Base-by-base conservation (phyloP, 2,888 invertebrate genomes). In the Nomada fabriciana region DNA sequence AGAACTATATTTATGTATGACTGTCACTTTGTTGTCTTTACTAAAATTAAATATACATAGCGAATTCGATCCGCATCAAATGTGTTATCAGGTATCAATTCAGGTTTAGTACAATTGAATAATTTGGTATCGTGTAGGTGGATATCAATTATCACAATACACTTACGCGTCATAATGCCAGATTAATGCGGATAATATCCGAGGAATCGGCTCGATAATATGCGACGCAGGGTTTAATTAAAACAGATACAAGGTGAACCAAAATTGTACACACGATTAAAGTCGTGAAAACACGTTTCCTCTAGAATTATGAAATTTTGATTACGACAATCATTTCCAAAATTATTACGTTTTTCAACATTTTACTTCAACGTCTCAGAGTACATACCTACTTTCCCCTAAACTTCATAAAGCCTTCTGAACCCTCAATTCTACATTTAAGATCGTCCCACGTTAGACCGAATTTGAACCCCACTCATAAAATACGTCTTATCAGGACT, bases 101-200 rank as follows among this genome's bases (percentile, higher is more conserved):
- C 43, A 42, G 18, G 18, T 42, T 76, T 59, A 67, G 65, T n/a
- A 15, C 36, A 20, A 59, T 52, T 43, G 20, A 50, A 53, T 29
- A 25, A 50, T 65, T 36, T n/a, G 25, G 11, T 23, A 23, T 4
- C 20, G 23, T 11, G 4, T 18, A 43, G n/a, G 2, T 65, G 52
- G 47, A 43, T 52, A 77, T 73, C 72, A 25, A 76, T 76, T 76
- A 59, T 50, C 55, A 11, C 15, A 43, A 15, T 36, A n/a, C 43
- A 52, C 52, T 74, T 67, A 67, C 59, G 36, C 50, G 42, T 74
- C 23, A 68, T 52, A 60, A 65, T 47, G 53, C 43, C 18, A 43
- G 50, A 53, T 64, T 53, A 47, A 55, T 47, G 20, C 20, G 0
- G 29, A 47, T 60, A 63, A 76, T 15, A 47, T 18, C 15, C 15